A percentile compares a stretch with the other conserved stretches of the same genome.
Conservation (phyloP, 2,113 vertebrate genomes). For the Pitta sordida region DNA sequence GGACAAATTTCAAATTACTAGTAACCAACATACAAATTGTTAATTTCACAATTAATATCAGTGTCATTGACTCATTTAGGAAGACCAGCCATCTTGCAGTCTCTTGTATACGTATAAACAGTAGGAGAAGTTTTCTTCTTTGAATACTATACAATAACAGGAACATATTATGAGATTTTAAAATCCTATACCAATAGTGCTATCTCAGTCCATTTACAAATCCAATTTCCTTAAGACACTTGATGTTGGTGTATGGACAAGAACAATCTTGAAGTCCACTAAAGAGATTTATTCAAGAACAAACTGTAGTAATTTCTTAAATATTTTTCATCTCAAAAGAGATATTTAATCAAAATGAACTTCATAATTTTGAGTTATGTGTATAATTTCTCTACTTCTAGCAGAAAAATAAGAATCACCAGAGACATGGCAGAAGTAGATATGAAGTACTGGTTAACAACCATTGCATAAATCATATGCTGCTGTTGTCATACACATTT, state of each 20-base stretch:
- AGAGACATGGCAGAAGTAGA: background rate
- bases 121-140: background rate
- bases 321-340: background rate
- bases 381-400: background rate
- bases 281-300: background rate
- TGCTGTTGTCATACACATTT: constrained; percentile 4
- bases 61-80: background rate
- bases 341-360: background rate
- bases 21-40: background rate
- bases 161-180: background rate
- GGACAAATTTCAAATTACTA: background rate
- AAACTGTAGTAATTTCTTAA: background rate
- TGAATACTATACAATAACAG: background rate
- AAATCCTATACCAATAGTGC: background rate
- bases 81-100: background rate
- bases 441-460: background rate
- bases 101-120: background rate
- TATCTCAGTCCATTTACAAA: background rate
- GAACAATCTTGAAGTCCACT: background rate
- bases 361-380: background rate
- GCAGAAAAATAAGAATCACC: background rate
- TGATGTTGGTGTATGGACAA: background rate
- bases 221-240: background rate
- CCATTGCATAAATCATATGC: constrained; percentile 4
- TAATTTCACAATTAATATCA: background rate